Percentiles rank a stretch among this genome's conserved stretches.
Evolutionary conservation across 2,113 vertebrate species (phyloP).

Genomic region (Rhodinocichla rosea): DNA sequence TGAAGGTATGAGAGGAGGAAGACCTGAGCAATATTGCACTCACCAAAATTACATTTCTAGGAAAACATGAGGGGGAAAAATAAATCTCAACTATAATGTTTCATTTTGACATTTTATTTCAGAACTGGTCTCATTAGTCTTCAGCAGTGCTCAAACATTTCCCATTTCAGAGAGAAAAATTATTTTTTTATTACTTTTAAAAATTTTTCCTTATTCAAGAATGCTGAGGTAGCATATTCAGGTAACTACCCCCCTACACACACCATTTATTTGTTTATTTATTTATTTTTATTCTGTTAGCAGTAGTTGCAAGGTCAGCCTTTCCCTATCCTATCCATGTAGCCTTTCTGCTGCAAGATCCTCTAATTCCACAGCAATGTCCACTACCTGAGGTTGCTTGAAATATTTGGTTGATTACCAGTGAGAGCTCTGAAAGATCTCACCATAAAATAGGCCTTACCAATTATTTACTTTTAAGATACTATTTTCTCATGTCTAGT

Average conservation of each 20-base stretch:
- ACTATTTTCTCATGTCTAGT: background rate
- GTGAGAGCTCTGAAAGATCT: background rate
- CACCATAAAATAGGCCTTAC: background rate
- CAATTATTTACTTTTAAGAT: background rate
- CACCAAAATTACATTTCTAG: background rate
- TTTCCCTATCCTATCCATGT: background rate
- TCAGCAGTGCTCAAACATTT: background rate
- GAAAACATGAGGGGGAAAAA: background rate
- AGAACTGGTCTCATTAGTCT: background rate
- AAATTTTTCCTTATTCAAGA: background rate
- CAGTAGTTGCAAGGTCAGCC: background rate
- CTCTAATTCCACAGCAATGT: background rate
- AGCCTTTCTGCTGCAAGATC: background rate
- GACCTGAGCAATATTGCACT: background rate
- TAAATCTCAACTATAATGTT: background rate
- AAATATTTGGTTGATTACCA: background rate
- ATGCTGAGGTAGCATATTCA: background rate
- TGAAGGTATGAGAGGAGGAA: background rate
- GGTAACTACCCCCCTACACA: background rate
- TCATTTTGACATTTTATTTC: constrained; percentile 17
- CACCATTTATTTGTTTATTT: background rate
- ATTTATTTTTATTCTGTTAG: background rate
- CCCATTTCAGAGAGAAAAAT: background rate
- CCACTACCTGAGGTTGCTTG: background rate
- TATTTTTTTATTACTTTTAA: background rate